phyloP scores from a whole-genome alignment of 2,888 invertebrate species.

The Cosmia trapezina region DNA sequence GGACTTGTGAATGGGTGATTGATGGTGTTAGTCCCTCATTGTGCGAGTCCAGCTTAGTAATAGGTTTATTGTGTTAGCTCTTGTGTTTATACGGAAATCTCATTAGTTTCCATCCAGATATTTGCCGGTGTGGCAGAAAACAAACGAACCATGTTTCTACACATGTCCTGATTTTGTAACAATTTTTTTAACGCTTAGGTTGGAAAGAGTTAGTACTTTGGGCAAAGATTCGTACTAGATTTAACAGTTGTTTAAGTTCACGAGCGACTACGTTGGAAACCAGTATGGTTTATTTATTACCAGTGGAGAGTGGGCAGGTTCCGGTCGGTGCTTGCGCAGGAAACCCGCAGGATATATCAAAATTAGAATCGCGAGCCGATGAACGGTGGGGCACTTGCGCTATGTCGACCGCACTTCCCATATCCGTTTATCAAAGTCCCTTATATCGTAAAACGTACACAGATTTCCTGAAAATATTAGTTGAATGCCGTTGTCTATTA shows the following conservation, averaged over 20 bases:
- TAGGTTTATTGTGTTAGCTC: constrained; percentile 52
- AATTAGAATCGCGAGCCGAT: constrained; percentile 84
- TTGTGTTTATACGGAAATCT: constrained; percentile 45
- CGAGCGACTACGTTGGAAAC: constrained; percentile 60
- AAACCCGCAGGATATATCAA: constrained; percentile 84
- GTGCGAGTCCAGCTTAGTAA: constrained; percentile 56
- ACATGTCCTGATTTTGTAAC: neutral
- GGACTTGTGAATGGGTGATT: constrained; percentile 60
- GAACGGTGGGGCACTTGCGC: constrained; percentile 79
- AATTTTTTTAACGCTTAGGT: neutral
- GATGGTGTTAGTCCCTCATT: constrained; percentile 64
- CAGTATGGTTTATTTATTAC: constrained; percentile 80
- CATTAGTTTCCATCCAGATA: constrained; percentile 46
- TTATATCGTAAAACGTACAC: constrained; percentile 64
- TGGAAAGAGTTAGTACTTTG: neutral
- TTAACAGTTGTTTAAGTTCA: constrained; percentile 64
- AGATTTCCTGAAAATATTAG: constrained; percentile 40
- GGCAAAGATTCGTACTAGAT: constrained; percentile 31
- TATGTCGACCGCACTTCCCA: constrained; percentile 82
- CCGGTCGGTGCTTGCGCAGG: constrained; percentile 80
- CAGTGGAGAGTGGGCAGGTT: constrained; percentile 76
- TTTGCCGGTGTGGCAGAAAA: neutral
- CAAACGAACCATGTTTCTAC: neutral
- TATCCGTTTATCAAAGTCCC: constrained; percentile 77
- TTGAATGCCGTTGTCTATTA: neutral